Evolutionary conservation across 2,113 vertebrate genomes (phyloP), one percentile per base, ranked within the genome.

Genomic region (Hippopotamus amphibius): DNA sequence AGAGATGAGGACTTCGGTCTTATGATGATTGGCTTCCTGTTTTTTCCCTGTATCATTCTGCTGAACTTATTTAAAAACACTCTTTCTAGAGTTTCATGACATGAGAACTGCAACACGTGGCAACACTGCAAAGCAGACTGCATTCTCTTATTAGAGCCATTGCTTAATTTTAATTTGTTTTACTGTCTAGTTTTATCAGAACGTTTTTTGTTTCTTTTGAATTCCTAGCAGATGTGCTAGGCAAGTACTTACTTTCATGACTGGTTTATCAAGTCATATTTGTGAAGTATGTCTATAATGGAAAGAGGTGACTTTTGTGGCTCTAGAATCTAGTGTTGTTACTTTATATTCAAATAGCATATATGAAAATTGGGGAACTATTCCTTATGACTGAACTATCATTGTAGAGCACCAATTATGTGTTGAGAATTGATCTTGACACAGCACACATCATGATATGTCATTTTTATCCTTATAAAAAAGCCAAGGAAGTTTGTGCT

Each of bases 81-180:
- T 76, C 85, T 93, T 88, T 84, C 65, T 90, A 76, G 65, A 95
- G 80, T 94, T 76, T 86, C 82, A 59, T 76, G 63, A 80, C 33
- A 63, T 4, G 33, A 80, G 24, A 55, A 7, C 37, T 76, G 1
- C 41, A 76, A 65, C 22, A n/a, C 65, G 79, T 96, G 84, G 59
- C 65, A 83, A 90, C 86, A 55, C 5, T 69, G 12, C 86, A 85
- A 95, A 76, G 22, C 48, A 63, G 30, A n/a, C 11, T 79, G 53
- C 6, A 10, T 95, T 93, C 89, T 92, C 19, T 87, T 80, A 48
- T 69, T 59, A 93, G 59, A 66, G 22, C 41, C 41, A 65, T 91
- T 95, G 81, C 48, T 94, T 88, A 88, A 82, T 69, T 95, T 97
- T 83, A 11, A 92, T 65, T 90, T 79, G 46, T 79, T 93, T 46